Evolutionary conservation across 2,797 vertebrate genomes (phyloP).

Genomic region (Danio aesculapii): DNA sequence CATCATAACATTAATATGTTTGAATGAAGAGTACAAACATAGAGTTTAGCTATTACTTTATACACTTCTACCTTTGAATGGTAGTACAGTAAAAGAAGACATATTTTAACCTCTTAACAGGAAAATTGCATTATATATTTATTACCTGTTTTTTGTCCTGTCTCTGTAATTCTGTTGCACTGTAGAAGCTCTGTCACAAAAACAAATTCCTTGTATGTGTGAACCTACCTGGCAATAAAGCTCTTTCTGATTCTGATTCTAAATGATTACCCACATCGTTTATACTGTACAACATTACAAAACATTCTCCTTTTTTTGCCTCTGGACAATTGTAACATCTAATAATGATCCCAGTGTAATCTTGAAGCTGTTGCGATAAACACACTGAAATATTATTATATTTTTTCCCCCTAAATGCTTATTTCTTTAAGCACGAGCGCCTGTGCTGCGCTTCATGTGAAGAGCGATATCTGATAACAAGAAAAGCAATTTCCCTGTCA

Average conservation of each 20-base stretch:
- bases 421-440: constrained; percentile 30
- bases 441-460: constrained; percentile 41
- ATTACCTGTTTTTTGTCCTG: too few species aligned
- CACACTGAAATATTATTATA: constrained; percentile 5
- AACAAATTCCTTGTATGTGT: too few species aligned
- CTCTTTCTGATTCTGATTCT: too few species aligned
- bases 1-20: too few species aligned
- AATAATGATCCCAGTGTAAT: constrained; percentile 58
- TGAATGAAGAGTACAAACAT: too few species aligned
- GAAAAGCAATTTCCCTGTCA: constrained; percentile 62
- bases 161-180: too few species aligned
- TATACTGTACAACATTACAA: not conserved
- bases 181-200: too few species aligned
- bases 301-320: constrained; percentile 3
- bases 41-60: too few species aligned
- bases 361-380: constrained; percentile 51
- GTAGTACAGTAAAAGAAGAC: not conserved
- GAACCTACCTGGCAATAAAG: too few species aligned
- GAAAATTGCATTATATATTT: too few species aligned
- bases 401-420: constrained; percentile 30
- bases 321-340: constrained; percentile 52
- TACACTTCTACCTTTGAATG: not conserved
- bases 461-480: constrained; percentile 57
- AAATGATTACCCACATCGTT: constrained; percentile 11
- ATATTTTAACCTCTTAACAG: too few species aligned